Evolutionary conservation across 2,888 invertebrate genomes (phyloP), one percentile per base, ranked within the genome.

Genomic region (Yponomeuta cagnagella): DNA sequence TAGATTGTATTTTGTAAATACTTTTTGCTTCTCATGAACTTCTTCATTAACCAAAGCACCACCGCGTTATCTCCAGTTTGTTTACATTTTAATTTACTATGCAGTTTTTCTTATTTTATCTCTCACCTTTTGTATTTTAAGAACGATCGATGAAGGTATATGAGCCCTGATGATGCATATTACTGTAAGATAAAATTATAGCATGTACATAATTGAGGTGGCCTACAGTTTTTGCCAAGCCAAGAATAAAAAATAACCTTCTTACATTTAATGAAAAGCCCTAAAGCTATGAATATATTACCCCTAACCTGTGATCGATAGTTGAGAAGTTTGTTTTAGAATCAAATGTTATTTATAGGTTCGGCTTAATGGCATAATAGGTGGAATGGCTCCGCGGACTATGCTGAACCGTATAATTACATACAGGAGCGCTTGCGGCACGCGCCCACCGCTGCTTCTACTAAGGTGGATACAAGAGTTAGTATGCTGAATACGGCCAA

Each of bases 1-100:
- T 75, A 82, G 83, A 83, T 82, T 82, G 80, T 73, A 74, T 15
- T 68, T 37, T 63, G 10, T n/a, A 70, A 33, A 3, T 10, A 70
- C 63, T 23, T 70, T 70, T 70, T 63, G 23, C 63, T 70, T 63
- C 70, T n/a, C 63, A 48, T 43, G 63, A 63, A 70, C n/a, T 2
- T 70, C 63, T 70, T 70, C 37, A 70, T 70, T 69, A 52, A 69
- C 10, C 31, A 48, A 69, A 31, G 37, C n/a, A 33, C 33, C 43
- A 15, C 10, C 43, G 31, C 65, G 65, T 65, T 58, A 58, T 58
- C 52, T 58, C 2, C 8, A 58, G 12, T 58, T 58, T 58, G 52
- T 58, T 58, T 58, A 15, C 52, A 58, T 58, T 58, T 58, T 58
- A 58, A 58, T 58, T 58, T 15, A 58, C 8, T 58, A 58, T 58